These are phyloP conservation scores for Eupsilia transversa DNA, from an alignment of 2,888 invertebrate species.

Conservation along the genomic window DNA sequence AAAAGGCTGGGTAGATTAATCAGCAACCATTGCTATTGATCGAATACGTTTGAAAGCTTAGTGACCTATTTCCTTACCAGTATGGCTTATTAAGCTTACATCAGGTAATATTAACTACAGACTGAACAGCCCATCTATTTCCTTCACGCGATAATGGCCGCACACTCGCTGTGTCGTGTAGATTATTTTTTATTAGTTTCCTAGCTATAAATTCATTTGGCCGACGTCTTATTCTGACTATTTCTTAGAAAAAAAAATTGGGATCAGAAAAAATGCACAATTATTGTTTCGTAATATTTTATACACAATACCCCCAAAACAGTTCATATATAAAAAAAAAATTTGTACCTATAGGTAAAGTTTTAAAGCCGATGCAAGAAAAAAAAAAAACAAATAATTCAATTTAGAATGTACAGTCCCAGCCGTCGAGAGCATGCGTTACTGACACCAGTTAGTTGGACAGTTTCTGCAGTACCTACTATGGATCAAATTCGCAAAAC, in stretches of 20 bases:
- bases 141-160: constrained; percentile 39
- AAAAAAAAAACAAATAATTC: too few relatives aligned
- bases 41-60: background rate
- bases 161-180: constrained; percentile 44
- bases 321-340: too few relatives aligned
- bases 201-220: constrained; percentile 41
- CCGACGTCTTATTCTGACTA: constrained; percentile 18
- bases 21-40: background rate
- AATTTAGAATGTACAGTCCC: background rate
- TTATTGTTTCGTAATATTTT: background rate
- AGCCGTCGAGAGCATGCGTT: too few relatives aligned
- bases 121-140: constrained; percentile 35
- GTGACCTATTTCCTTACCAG: constrained; percentile 6
- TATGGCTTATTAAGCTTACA: background rate
- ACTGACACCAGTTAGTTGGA: too few relatives aligned
- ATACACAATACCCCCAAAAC: background rate
- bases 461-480: too few relatives aligned
- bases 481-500: too few relatives aligned
- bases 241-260: too few relatives aligned
- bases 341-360: too few relatives aligned
- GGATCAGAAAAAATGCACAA: background rate
- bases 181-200: constrained; percentile 46
- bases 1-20: background rate
- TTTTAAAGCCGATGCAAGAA: background rate
- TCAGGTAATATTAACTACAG: background rate